phyloP scores from a whole-genome alignment of 2,888 invertebrate genomes.

The Linyphia triangularis region DNA sequence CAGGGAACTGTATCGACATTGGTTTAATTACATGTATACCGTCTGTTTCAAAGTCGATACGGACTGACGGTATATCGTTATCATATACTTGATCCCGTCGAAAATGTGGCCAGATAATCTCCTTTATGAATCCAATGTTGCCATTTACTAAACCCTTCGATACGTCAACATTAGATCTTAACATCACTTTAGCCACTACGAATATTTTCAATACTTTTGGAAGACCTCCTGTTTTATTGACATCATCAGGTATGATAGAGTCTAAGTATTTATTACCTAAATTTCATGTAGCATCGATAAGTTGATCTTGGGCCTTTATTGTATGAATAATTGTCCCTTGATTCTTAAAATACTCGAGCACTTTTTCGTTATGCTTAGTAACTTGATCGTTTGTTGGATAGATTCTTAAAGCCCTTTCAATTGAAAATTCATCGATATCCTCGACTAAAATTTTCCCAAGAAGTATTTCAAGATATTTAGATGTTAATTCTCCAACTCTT shows the following conservation, averaged over 20 bases:
- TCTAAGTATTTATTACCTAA: too few relatives aligned
- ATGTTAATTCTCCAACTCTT: neutral
- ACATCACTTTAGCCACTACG: slow-evolving; percentile 15
- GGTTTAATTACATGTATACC: neutral
- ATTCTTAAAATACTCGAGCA: slow-evolving; percentile 24
- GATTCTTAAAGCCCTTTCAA: neutral
- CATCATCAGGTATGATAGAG: slow-evolving; percentile 3
- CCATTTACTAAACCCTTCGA: too few relatives aligned
- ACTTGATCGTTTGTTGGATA: slow-evolving; percentile 32
- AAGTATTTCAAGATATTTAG: too few relatives aligned
- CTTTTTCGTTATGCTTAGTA: slow-evolving; percentile 21
- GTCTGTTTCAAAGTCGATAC: slow-evolving; percentile 4
- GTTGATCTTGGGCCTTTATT: slow-evolving; percentile 27
- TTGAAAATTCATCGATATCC: neutral
- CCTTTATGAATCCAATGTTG: neutral
- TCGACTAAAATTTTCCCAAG: neutral
- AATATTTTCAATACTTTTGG: slow-evolving; percentile 26
- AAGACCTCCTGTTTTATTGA: too few relatives aligned
- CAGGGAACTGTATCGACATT: too few relatives aligned
- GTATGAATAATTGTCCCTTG: slow-evolving; percentile 27
- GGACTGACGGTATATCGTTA: neutral
- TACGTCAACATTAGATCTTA: too few relatives aligned
- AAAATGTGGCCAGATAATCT: neutral
- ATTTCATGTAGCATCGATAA: too few relatives aligned
- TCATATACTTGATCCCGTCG: neutral